Evolutionary conservation across 2,888 invertebrate genomes (phyloP), one percentile per base, ranked within the genome.

Genomic region (Stenotaenia linearis): DNA sequence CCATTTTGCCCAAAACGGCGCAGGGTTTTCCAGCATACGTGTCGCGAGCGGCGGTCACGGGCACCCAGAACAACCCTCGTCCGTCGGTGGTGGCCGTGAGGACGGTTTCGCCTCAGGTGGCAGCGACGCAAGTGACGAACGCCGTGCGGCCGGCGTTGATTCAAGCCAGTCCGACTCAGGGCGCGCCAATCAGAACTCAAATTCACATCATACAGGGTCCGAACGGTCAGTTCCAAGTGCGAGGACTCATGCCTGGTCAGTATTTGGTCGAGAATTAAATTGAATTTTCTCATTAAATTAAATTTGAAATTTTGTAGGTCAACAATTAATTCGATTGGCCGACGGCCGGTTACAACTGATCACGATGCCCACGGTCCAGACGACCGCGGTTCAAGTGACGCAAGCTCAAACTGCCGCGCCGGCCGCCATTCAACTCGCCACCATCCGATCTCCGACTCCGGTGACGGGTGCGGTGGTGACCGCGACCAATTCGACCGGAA

Each of bases 331-430:
- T 69, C 94, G 96, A 85, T 92, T 96, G 90, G 93, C 96, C 0
- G 97, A 97, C 86, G 97, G 97, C 0, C 95, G 95, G 85, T 88
- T 97, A 28, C 96, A 97, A 85, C 92, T 97, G 21, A 89, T 93
- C 40, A 92, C 85, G 4, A 82, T 84, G 78, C 83, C 84, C 1
- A 81, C 83, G 18, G 79, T 79, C 6, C 80, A 83, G 1, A 81
- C 83, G 4, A 82, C 83, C n/a, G 82, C 84, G 23, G 83, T 83
- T 75, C 82, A 82, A 1, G 79, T 82, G 3, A 37, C 77, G 9
- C 80, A 61, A 35, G 77, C 40, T 10, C 77, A 78, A 79, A 21
- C 56, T 5, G 35, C 50, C 25, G 75, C 40, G 37, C 76, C 78
- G n/a, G n/a, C n/a, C 10, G 79, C 77, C 10, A 82, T 82, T 21